A percentile compares a stretch with the other conserved stretches of the same genome.
Evolutionary conservation across 2,113 vertebrate genomes (phyloP).

Genomic region (Phrynosoma platyrhinos): DNA sequence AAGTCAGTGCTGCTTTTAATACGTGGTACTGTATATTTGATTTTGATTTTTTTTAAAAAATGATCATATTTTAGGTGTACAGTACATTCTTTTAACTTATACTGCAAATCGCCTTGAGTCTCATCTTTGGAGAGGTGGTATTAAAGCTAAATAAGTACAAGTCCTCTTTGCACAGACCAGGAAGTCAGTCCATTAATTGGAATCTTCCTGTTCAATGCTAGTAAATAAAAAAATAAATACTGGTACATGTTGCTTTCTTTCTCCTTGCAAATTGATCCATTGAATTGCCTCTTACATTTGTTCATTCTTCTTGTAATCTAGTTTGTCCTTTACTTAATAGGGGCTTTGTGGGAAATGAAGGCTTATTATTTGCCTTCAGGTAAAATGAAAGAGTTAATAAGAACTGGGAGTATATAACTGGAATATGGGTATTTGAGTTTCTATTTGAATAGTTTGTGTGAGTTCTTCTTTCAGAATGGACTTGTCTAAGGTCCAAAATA

Average conservation of each 20-base stretch:
- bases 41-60: too few relatives aligned
- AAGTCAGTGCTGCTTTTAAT: too few relatives aligned
- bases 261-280: accelerated
- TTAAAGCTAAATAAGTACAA: too few relatives aligned
- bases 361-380: background rate
- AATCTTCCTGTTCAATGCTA: accelerated
- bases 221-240: background rate
- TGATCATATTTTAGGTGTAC: too few relatives aligned
- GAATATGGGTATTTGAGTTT: conserved; percentile 44
- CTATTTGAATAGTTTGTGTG: conserved; percentile 32
- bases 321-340: background rate
- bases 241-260: background rate
- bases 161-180: background rate
- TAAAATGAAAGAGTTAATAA: background rate
- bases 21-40: too few relatives aligned
- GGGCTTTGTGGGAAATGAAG: background rate
- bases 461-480: conserved; percentile 40
- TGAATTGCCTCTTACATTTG: accelerated
- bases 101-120: too few relatives aligned
- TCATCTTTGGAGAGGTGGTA: too few relatives aligned
- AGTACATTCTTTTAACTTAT: too few relatives aligned
- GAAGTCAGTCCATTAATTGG: background rate
- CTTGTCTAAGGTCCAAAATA: too few relatives aligned
- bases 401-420: background rate
- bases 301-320: conserved; percentile 2